These are phyloP conservation scores for Tolmerus cingulatus DNA, from an alignment of 2,888 invertebrate genomes.

Conservation along the genomic window DNA sequence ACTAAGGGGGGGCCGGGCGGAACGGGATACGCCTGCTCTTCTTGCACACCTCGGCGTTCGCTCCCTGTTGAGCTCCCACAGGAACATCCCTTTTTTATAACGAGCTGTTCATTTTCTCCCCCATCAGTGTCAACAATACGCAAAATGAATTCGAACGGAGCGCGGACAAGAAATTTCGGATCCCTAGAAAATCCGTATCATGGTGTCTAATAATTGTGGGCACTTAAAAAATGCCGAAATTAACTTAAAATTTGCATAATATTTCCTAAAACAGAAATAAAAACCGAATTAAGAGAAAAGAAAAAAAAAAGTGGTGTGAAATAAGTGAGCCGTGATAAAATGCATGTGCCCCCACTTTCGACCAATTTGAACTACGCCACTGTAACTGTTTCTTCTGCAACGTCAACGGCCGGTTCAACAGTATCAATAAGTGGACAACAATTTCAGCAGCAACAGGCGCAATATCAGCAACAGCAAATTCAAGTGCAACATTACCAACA, in stretches of 20 bases:
- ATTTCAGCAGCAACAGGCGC: slow-evolving; percentile 39
- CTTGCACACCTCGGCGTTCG: neutral
- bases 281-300: neutral
- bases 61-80: neutral
- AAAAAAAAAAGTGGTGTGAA: neutral
- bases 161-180: neutral
- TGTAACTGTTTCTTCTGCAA: slow-evolving; percentile 50
- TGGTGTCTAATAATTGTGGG: neutral
- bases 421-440: slow-evolving; percentile 30
- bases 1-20: neutral
- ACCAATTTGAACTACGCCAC: slow-evolving; percentile 51
- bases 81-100: neutral
- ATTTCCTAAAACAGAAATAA: neutral
- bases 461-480: slow-evolving; percentile 52
- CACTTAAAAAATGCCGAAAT: neutral
- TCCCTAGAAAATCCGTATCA: neutral
- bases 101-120: neutral
- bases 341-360: slow-evolving; percentile 51
- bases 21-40: neutral
- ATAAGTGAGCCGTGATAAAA: slow-evolving; percentile 42
- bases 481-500: slow-evolving; percentile 51
- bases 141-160: neutral
- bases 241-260: neutral
- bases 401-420: slow-evolving; percentile 38
- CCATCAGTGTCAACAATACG: neutral